These are phyloP conservation scores for Caenorhabditis auriculariae DNA, from an alignment of 2,888 invertebrate species.

Conservation along the genomic window DNA sequence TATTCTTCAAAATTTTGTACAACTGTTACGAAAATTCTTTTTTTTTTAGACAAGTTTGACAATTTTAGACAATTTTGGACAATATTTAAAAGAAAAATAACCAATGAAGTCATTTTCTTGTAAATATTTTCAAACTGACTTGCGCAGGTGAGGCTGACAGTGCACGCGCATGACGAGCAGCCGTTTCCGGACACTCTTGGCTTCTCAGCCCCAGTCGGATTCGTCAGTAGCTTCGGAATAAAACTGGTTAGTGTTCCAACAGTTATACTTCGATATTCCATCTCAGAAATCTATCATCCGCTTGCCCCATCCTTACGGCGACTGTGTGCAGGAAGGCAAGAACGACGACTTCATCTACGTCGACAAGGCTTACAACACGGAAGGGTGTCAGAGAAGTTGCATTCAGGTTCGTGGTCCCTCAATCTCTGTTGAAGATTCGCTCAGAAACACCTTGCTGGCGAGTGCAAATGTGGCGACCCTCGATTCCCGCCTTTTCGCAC, in stretches of 20 bases:
- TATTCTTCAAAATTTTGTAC: no score
- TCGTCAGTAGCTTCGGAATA: conserved; percentile 59
- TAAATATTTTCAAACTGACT: no score
- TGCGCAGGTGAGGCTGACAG: conserved; percentile 53
- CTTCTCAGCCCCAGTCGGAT: conserved; percentile 62
- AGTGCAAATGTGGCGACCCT: conserved; percentile 62
- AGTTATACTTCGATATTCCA: not conserved
- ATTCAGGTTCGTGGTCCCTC: conserved; percentile 16
- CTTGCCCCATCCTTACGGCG: conserved; percentile 59
- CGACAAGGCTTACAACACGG: conserved; percentile 56
- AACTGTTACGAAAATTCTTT: no score
- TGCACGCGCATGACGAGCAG: conserved; percentile 53
- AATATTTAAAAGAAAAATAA: no score
- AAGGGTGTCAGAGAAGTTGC: conserved; percentile 60
- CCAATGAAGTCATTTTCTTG: no score
- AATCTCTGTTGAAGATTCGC: not conserved
- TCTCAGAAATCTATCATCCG: conserved; percentile 56
- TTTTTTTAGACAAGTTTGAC: no score
- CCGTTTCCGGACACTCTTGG: conserved; percentile 62
- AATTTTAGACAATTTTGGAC: no score
- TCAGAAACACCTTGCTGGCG: conserved; percentile 43
- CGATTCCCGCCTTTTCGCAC: conserved; percentile 51
- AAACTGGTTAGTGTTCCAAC: conserved; percentile 39
- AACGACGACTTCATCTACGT: conserved; percentile 56
- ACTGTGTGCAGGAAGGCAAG: conserved; percentile 56